These are phyloP conservation scores for Turritopsis dohrnii DNA, from an alignment of 30 jellyfish, hydroid and myxozoan species.

Conservation along the genomic window DNA sequence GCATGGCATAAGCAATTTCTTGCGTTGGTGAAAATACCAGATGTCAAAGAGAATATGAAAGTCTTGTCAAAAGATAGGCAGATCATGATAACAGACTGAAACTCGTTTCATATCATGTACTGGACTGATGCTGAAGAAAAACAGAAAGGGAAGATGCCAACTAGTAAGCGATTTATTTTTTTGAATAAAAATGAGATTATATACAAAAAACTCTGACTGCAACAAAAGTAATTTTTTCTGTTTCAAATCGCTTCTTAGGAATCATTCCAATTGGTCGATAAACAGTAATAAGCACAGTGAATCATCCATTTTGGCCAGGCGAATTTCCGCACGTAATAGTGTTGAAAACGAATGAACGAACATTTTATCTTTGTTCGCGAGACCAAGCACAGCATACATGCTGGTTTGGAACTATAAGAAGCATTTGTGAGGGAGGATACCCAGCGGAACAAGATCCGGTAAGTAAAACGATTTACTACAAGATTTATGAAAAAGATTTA, in stretches of 20 bases:
- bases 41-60: background rate
- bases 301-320: background rate
- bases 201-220: no score
- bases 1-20: background rate
- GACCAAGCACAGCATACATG: background rate
- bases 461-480: no score
- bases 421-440: background rate
- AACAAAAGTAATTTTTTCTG: no score
- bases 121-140: background rate
- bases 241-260: background rate
- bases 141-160: background rate
- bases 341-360: background rate
- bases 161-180: background rate
- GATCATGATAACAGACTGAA: background rate
- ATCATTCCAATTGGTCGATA: background rate
- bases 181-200: no score
- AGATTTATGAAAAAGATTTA: no score
- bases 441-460: background rate
- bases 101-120: background rate
- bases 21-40: background rate
- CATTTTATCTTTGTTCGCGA: background rate
- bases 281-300: background rate
- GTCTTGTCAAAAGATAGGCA: background rate
- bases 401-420: background rate
- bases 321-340: background rate